Conservation (phyloP, 2,113 vertebrate genomes). For the Tringa solitaria region DNA sequence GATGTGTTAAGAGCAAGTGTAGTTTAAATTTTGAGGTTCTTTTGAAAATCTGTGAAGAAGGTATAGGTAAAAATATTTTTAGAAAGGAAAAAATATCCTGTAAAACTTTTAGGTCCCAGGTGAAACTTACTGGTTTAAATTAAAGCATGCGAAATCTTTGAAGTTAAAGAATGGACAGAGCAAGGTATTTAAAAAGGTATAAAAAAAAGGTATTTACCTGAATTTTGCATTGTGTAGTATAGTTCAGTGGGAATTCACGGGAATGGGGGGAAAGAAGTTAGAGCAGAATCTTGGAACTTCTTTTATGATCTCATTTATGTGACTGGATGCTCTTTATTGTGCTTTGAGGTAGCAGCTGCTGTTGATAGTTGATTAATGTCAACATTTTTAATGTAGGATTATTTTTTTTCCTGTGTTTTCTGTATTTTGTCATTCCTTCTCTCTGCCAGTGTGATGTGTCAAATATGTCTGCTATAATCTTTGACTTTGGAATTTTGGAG, state of each 20-base stretch:
- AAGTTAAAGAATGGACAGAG: neutral
- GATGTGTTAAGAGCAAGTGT: neutral
- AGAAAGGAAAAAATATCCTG: neutral
- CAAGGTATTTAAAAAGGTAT: neutral
- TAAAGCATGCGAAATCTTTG: neutral
- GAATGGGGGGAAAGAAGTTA: too few species aligned
- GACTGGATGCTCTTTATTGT: neutral
- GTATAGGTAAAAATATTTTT: neutral
- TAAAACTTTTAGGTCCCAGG: neutral
- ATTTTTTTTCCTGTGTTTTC: neutral
- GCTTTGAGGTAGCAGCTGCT: neutral
- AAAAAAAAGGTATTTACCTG: neutral
- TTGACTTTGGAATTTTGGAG: neutral
- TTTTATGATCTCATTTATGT: neutral
- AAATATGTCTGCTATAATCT: neutral
- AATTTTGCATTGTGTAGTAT: neutral
- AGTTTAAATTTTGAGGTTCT: neutral
- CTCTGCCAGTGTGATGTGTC: neutral
- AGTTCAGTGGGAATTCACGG: neutral
- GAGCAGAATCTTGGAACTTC: neutral
- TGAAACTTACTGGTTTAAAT: neutral
- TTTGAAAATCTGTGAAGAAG: neutral
- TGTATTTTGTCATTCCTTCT: neutral
- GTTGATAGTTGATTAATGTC: neutral
- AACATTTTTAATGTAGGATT: neutral